phyloP scores from a whole-genome alignment of 2,888 invertebrate genomes.

The Stictocephala bisonia region DNA sequence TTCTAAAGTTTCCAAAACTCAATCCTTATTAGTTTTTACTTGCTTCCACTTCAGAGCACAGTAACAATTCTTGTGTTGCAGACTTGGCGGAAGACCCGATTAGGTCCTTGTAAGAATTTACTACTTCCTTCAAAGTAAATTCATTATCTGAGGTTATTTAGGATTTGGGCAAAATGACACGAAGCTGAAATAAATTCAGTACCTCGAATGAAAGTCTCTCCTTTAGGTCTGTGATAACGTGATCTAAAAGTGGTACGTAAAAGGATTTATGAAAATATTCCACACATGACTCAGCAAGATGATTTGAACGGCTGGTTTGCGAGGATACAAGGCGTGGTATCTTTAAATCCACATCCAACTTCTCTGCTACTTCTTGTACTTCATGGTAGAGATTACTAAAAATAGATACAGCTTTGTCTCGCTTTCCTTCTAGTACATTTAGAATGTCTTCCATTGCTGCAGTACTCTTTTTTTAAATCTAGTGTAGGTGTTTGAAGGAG shows the following conservation, averaged over 20 bases:
- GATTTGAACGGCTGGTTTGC: background rate
- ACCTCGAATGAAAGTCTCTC: background rate
- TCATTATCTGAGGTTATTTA: background rate
- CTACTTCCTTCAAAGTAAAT: background rate
- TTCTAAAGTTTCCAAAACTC: background rate
- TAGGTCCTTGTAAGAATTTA: background rate
- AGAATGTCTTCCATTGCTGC: background rate
- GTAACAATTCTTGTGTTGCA: background rate
- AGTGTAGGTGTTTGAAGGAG: background rate
- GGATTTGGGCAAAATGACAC: background rate
- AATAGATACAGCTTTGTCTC: slow-evolving; percentile 55
- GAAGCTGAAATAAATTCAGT: slow-evolving; percentile 15
- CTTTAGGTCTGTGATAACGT: background rate
- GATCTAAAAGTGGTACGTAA: background rate
- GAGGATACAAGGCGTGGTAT: slow-evolving; percentile 3
- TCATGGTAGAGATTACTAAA: slow-evolving; percentile 55
- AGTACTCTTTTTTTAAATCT: background rate
- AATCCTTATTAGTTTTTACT: background rate
- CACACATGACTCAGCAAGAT: background rate
- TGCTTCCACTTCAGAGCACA: background rate
- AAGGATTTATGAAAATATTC: background rate
- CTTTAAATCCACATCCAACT: too few species aligned
- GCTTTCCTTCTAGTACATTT: slow-evolving; percentile 52
- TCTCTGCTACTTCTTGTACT: too few species aligned
- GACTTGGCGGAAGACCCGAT: background rate